Evolutionary conservation across 2,888 invertebrate species (phyloP).

Genomic region (Andricus quercusramuli): DNA sequence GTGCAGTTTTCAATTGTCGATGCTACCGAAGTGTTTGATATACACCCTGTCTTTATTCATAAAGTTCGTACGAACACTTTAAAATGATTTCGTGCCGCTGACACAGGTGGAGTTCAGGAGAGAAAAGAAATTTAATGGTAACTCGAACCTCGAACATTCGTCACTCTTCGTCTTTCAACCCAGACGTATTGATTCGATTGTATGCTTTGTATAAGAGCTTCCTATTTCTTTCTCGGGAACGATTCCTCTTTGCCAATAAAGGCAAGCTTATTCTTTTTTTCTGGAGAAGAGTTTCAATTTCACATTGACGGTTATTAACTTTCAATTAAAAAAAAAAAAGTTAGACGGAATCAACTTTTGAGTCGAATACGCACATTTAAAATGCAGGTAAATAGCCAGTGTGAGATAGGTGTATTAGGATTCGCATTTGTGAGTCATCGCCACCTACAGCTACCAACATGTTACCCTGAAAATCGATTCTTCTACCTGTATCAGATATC

Average conservation of each 20-base stretch:
- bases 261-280: constrained; percentile 1
- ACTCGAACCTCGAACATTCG: constrained; percentile 34
- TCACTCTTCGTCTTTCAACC: constrained; percentile 38
- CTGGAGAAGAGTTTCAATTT: background rate
- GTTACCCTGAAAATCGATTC: no score
- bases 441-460: no score
- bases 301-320: background rate
- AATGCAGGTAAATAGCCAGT: no score
- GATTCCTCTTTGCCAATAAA: constrained; percentile 16
- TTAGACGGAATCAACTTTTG: no score
- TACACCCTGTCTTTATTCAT: background rate
- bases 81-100: constrained; percentile 5
- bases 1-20: background rate
- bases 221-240: constrained; percentile 13
- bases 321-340: background rate
- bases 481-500: no score
- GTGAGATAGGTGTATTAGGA: no score
- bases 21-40: background rate
- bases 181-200: constrained; percentile 38
- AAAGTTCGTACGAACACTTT: background rate
- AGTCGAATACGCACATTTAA: no score
- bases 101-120: constrained; percentile 15
- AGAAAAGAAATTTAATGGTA: constrained; percentile 23
- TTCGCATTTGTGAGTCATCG: no score
- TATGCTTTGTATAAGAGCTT: constrained; percentile 22